phyloP scores from a whole-genome alignment of 2,797 vertebrate genomes.

The Chromis chromis region DNA sequence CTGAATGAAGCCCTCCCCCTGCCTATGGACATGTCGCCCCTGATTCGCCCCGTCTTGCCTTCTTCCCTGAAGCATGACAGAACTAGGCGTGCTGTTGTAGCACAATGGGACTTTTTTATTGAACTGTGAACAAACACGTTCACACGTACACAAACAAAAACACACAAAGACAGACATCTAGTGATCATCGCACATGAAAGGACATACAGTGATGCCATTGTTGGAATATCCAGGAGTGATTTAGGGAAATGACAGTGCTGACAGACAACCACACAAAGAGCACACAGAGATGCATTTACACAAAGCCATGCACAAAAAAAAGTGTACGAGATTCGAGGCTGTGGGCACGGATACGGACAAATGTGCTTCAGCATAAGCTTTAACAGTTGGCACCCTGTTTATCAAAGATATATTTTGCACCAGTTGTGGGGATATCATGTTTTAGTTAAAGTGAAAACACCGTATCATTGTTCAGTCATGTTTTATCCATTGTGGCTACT shows the following conservation, averaged over 20 bases:
- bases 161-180: constrained; percentile 62
- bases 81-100: constrained; percentile 70
- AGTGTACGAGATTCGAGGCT: background rate
- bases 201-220: constrained; percentile 72
- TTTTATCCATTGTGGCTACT: constrained; percentile 68
- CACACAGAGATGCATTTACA: constrained; percentile 14
- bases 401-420: constrained; percentile 9
- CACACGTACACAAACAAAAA: constrained; percentile 58
- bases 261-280: constrained; percentile 57
- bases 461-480: constrained; percentile 42
- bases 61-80: constrained; percentile 76
- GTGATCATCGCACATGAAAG: constrained; percentile 58
- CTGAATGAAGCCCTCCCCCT: constrained; percentile 49
- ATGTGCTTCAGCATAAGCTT: constrained; percentile 5
- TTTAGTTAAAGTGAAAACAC: constrained; percentile 43
- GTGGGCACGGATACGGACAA: background rate
- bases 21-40: constrained; percentile 77
- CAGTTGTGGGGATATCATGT: constrained; percentile 53
- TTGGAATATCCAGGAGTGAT: constrained; percentile 63
- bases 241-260: constrained; percentile 50
- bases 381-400: constrained; percentile 6
- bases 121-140: constrained; percentile 66
- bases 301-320: constrained; percentile 16
- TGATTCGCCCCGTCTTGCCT: constrained; percentile 81
- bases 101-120: constrained; percentile 75